Conservation (phyloP, 2,888 invertebrate genomes). For the Hipparchia semele region DNA sequence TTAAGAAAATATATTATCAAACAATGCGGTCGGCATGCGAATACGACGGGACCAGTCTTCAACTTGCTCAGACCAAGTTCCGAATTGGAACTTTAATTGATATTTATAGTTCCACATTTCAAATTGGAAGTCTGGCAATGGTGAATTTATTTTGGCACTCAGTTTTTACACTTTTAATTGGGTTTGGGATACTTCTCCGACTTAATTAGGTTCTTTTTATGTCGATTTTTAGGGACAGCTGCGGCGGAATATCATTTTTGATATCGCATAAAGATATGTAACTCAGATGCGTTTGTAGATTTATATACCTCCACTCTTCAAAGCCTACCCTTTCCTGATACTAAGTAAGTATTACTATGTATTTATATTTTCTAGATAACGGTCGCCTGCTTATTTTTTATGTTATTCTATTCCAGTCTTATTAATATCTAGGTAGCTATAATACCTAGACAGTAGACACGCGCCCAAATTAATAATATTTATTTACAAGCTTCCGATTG, state of each 20-base stretch:
- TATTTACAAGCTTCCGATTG: conserved; percentile 45
- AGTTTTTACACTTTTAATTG: conserved; percentile 19
- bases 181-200: conserved; percentile 1
- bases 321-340: too few species aligned
- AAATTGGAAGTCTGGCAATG: conserved; percentile 16
- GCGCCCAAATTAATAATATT: not conserved
- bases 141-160: conserved; percentile 22
- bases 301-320: not conserved
- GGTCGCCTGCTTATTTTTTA: too few species aligned
- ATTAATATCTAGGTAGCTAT: not conserved
- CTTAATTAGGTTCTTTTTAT: conserved; percentile 11
- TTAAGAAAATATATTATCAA: conserved; percentile 15
- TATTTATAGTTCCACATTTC: conserved; percentile 28
- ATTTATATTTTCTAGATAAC: too few species aligned
- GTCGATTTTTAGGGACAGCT: conserved; percentile 4
- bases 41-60: conserved; percentile 16
- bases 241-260: not conserved
- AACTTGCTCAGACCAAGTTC: conserved; percentile 18
- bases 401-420: too few species aligned
- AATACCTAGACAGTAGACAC: not conserved
- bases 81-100: conserved; percentile 31
- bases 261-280: not conserved
- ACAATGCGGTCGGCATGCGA: conserved; percentile 19
- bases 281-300: not conserved
- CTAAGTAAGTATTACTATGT: too few species aligned